Percentiles rank a stretch among this genome's conserved stretches.
Conservation (phyloP, 2,888 invertebrate species). For the Microctonus aethiopoides region DNA sequence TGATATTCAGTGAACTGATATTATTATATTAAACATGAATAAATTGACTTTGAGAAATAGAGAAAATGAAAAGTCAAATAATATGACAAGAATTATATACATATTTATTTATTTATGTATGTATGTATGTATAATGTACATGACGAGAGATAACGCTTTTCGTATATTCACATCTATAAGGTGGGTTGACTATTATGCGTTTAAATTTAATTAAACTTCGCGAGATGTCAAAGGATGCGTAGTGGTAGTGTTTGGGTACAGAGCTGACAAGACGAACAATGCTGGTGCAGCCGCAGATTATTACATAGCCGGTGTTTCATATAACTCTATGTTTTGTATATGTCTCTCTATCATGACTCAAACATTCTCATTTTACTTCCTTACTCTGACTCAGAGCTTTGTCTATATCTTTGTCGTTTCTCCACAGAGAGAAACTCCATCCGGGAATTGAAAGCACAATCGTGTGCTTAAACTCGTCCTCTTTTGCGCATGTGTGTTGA, state of each 20-base stretch:
- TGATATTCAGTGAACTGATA: no score
- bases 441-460: no score
- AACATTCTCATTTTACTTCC: slow-evolving; percentile 17
- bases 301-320: slow-evolving; percentile 59
- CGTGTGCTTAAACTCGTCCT: slow-evolving; percentile 2
- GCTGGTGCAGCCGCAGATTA: slow-evolving; percentile 66
- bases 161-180: slow-evolving; percentile 27
- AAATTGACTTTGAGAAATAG: no score
- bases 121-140: no score
- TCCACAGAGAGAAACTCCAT: no score
- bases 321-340: slow-evolving; percentile 34
- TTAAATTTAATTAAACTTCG: slow-evolving; percentile 66
- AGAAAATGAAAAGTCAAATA: neutral
- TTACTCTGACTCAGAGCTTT: neutral
- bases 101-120: neutral
- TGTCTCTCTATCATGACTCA: slow-evolving; percentile 25
- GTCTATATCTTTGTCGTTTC: neutral
- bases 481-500: slow-evolving; percentile 26
- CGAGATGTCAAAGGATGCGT: slow-evolving; percentile 63
- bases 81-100: neutral
- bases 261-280: slow-evolving; percentile 65
- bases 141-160: slow-evolving; percentile 12
- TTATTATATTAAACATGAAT: no score
- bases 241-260: slow-evolving; percentile 46
- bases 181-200: slow-evolving; percentile 51